Evolutionary conservation across 1,140 invertebrate species (phyloP).

Genomic region (Aphaenogaster rudis): DNA sequence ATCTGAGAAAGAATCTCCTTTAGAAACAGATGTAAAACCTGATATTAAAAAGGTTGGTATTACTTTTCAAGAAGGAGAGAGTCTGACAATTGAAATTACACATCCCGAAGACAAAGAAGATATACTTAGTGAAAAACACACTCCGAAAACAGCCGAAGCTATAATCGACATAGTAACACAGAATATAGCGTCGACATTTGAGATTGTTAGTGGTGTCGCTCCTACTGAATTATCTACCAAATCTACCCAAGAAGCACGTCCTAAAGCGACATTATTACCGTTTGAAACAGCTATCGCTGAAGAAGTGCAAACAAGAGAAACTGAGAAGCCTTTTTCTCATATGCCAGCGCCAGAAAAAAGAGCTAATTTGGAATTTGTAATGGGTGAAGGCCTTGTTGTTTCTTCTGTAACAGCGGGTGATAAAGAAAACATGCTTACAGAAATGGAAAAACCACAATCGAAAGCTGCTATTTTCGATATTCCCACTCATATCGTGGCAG

Average conservation of each 20-base stretch:
- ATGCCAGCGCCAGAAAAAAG: slow-evolving; percentile 81
- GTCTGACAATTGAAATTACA: slow-evolving; percentile 85
- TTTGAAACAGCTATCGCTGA: slow-evolving; percentile 85
- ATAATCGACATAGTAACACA: slow-evolving; percentile 86
- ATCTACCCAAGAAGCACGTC: slow-evolving; percentile 80
- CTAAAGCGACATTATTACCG: slow-evolving; percentile 84
- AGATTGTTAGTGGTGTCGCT: slow-evolving; percentile 84
- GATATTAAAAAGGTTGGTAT: slow-evolving; percentile 85
- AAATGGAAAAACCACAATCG: slow-evolving; percentile 78
- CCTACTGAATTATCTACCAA: slow-evolving; percentile 81
- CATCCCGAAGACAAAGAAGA: slow-evolving; percentile 87
- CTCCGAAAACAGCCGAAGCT: slow-evolving; percentile 85
- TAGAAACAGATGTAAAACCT: slow-evolving; percentile 84
- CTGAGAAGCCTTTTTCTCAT: slow-evolving; percentile 86
- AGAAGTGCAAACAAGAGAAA: slow-evolving; percentile 86
- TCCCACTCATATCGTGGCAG: slow-evolving; percentile 82
- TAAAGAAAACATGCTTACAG: slow-evolving; percentile 85
- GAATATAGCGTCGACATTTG: slow-evolving; percentile 87
- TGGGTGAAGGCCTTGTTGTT: slow-evolving; percentile 86
- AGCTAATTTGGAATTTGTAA: slow-evolving; percentile 85
- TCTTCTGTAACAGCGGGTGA: slow-evolving; percentile 86
- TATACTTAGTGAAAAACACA: slow-evolving; percentile 78
- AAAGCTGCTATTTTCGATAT: slow-evolving; percentile 85
- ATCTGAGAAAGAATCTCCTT: slow-evolving; percentile 87
- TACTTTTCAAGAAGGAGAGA: slow-evolving; percentile 86